Evolutionary conservation across 2,888 invertebrate species (phyloP).

Genomic region (Spisula subtruncata): DNA sequence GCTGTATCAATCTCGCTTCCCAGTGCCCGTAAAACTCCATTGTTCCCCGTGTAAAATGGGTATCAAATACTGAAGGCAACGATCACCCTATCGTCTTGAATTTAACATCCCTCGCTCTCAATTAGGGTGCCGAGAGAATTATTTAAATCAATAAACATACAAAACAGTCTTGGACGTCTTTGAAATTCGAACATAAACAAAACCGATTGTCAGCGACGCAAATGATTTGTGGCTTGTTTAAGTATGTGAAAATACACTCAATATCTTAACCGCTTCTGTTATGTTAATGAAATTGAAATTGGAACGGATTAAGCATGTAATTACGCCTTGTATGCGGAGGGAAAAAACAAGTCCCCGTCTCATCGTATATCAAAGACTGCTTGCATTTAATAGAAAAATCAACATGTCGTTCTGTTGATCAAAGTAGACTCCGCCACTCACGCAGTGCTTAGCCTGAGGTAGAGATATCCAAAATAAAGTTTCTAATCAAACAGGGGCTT

Average conservation of each 20-base stretch:
- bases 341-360: constrained; percentile 60
- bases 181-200: constrained; percentile 73
- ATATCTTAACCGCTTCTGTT: constrained; percentile 66
- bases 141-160: constrained; percentile 74
- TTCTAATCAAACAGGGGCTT: constrained; percentile 17
- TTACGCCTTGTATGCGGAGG: constrained; percentile 63
- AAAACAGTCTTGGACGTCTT: constrained; percentile 69
- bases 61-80: constrained; percentile 73
- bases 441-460: background rate
- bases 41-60: constrained; percentile 69
- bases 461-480: background rate
- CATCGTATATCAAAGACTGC: constrained; percentile 60
- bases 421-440: constrained; percentile 7
- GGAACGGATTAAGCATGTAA: constrained; percentile 69
- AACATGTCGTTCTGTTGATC: constrained; percentile 4
- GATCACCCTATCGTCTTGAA: constrained; percentile 69
- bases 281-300: constrained; percentile 68
- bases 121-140: constrained; percentile 68
- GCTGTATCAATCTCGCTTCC: constrained; percentile 63
- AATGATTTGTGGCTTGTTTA: constrained; percentile 69
- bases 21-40: constrained; percentile 58
- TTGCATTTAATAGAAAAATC: constrained; percentile 38
- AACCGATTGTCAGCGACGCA: constrained; percentile 61
- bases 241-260: constrained; percentile 69
- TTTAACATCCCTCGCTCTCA: constrained; percentile 67